Conservation (phyloP, 2,113 vertebrate genomes). For the Sitta europaea region DNA sequence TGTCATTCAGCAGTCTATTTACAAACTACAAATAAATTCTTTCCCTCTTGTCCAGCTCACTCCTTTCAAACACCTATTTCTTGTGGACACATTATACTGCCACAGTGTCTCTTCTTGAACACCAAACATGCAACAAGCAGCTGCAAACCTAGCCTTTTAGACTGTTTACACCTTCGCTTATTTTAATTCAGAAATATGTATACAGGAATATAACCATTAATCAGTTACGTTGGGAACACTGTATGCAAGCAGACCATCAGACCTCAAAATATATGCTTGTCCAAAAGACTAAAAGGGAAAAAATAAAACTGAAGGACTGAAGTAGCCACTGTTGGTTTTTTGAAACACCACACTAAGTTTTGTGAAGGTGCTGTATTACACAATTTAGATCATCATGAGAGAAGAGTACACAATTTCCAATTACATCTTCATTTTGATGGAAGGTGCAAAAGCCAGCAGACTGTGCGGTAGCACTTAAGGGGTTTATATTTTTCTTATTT, state of each 20-base stretch:
- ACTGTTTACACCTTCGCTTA: neutral
- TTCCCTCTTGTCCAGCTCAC: neutral
- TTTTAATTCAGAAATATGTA: neutral
- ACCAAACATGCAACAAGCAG: neutral
- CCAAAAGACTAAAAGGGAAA: neutral
- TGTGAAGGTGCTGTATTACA: neutral
- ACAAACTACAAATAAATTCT: neutral
- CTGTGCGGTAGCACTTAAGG: neutral
- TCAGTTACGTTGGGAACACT: neutral
- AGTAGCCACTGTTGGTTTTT: neutral
- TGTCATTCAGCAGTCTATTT: neutral
- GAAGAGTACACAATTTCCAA: neutral
- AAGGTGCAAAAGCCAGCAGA: neutral
- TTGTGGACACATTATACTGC: neutral
- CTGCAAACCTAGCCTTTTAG: neutral
- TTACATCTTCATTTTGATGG: neutral
- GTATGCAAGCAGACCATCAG: neutral
- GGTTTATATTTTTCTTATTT: neutral
- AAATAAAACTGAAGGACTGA: neutral
- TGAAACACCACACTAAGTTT: neutral
- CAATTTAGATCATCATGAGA: neutral
- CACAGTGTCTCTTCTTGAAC: neutral
- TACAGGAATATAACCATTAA: neutral
- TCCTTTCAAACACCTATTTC: neutral
- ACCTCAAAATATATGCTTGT: neutral